Conservation (phyloP, 2,797 vertebrate species). For the Pantherophis alleghaniensis region DNA sequence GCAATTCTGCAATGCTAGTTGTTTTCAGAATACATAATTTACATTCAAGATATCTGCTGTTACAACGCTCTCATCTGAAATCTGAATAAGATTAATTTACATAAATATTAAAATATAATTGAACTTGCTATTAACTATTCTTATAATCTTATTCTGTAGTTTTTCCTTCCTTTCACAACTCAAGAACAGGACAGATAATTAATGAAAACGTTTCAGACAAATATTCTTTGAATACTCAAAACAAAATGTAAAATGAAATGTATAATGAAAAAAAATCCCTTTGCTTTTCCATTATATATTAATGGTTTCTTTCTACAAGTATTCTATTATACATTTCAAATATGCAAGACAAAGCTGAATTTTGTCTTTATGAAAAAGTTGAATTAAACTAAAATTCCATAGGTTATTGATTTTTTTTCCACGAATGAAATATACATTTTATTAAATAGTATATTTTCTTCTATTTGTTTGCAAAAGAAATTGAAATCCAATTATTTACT, state of each 20-base stretch:
- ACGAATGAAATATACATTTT: not conserved
- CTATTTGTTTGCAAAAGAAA: not conserved
- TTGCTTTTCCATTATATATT: not conserved
- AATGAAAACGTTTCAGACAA: constrained; percentile 27
- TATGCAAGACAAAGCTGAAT: not conserved
- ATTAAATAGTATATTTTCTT: not conserved
- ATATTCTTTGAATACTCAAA: constrained; percentile 5
- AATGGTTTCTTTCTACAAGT: not conserved
- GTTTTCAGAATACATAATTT: constrained; percentile 66
- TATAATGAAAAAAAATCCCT: not conserved
- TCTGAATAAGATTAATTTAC: constrained; percentile 52
- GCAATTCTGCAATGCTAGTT: constrained; percentile 61
- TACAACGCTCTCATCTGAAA: constrained; percentile 44
- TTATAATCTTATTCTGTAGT: constrained; percentile 33
- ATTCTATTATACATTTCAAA: not conserved
- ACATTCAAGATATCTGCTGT: constrained; percentile 67
- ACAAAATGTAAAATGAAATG: not conserved
- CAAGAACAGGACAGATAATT: constrained; percentile 32
- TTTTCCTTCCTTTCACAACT: constrained; percentile 32
- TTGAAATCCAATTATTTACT: not conserved
- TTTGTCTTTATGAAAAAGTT: not conserved
- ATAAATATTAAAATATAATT: constrained; percentile 67
- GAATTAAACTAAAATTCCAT: not conserved
- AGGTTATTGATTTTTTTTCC: not conserved
- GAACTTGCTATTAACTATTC: constrained; percentile 64